phyloP scores from a whole-genome alignment of 1,140 invertebrate species.

The Steinernema feltiae region DNA sequence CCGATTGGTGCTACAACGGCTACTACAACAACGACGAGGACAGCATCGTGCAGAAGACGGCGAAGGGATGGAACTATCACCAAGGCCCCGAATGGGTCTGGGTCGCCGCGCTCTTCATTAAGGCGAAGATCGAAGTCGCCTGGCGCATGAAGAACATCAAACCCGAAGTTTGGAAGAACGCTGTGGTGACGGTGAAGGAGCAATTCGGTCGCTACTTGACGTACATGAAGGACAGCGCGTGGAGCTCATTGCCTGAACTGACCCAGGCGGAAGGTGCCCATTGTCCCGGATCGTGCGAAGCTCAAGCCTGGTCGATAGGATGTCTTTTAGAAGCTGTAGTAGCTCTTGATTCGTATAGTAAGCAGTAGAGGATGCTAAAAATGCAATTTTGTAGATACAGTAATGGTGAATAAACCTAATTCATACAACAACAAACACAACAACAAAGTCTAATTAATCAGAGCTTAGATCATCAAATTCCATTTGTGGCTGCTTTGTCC shows the following conservation, averaged over 20 bases:
- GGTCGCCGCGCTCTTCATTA: constrained; percentile 84
- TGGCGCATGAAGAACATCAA: constrained; percentile 63
- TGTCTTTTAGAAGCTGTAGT: constrained; percentile 70
- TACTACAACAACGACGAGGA: constrained; percentile 89
- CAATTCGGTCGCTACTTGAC: constrained; percentile 70
- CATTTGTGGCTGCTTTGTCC: not conserved
- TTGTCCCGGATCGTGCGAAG: constrained; percentile 78
- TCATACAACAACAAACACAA: no score
- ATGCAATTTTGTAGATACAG: constrained; percentile 15
- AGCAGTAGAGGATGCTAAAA: no score
- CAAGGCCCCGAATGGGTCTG: constrained; percentile 98
- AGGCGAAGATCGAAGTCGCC: constrained; percentile 77
- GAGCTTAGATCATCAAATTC: not conserved
- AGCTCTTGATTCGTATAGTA: not conserved
- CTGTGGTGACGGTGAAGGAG: constrained; percentile 69
- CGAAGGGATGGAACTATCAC: constrained; percentile 96
- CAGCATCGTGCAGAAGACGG: constrained; percentile 72
- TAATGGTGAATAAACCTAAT: no score
- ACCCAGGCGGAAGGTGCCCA: constrained; percentile 79
- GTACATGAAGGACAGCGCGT: constrained; percentile 64
- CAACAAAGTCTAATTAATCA: not conserved
- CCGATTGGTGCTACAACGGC: constrained; percentile 89
- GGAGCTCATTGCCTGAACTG: constrained; percentile 88
- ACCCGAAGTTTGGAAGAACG: constrained; percentile 65
- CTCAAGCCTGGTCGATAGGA: constrained; percentile 91